A percentile compares a stretch with the other conserved stretches of the same genome.
These are phyloP conservation scores for Trissolcus brochymenae DNA, from an alignment of 2,888 invertebrate species.

Conservation along the genomic window DNA sequence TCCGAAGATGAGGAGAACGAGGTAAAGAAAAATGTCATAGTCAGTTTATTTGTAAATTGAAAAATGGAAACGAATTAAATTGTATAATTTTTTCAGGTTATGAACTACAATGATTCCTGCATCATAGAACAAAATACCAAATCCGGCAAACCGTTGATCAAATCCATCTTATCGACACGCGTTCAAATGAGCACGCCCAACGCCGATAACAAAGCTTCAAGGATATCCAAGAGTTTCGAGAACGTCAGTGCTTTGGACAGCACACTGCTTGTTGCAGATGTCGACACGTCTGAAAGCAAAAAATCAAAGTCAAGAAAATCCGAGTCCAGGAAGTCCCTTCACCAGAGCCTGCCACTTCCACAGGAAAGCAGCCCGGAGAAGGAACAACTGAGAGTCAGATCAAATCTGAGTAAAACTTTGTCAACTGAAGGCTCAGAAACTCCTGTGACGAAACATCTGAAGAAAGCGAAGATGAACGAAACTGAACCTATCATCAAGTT, in stretches of 20 bases:
- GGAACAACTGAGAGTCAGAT: slow-evolving; percentile 2
- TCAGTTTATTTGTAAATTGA: background rate
- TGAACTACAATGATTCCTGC: slow-evolving; percentile 15
- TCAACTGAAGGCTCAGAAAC: slow-evolving; percentile 56
- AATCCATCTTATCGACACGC: slow-evolving; percentile 3
- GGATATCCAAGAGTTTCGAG: slow-evolving; percentile 15
- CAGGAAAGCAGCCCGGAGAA: slow-evolving; percentile 1
- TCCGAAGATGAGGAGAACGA: slow-evolving; percentile 21
- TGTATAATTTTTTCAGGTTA: slow-evolving; percentile 1
- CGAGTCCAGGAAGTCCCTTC: slow-evolving; percentile 13
- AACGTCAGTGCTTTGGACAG: slow-evolving; percentile 4
- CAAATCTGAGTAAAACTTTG: slow-evolving; percentile 25
- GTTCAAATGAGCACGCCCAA: slow-evolving; percentile 34
- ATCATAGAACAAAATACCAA: background rate
- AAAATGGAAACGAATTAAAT: background rate
- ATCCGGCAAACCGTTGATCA: background rate
- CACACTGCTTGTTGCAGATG: background rate
- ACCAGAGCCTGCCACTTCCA: slow-evolving; percentile 8
- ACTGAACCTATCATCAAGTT: slow-evolving; percentile 60
- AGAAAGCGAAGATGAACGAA: slow-evolving; percentile 68
- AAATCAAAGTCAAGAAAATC: slow-evolving; percentile 24
- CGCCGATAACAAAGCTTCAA: background rate
- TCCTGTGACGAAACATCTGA: slow-evolving; percentile 64
- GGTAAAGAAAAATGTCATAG: slow-evolving; percentile 8
- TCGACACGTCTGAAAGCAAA: background rate